Conservation (phyloP, 2,888 invertebrate species). For the Thymelicus acteon region DNA sequence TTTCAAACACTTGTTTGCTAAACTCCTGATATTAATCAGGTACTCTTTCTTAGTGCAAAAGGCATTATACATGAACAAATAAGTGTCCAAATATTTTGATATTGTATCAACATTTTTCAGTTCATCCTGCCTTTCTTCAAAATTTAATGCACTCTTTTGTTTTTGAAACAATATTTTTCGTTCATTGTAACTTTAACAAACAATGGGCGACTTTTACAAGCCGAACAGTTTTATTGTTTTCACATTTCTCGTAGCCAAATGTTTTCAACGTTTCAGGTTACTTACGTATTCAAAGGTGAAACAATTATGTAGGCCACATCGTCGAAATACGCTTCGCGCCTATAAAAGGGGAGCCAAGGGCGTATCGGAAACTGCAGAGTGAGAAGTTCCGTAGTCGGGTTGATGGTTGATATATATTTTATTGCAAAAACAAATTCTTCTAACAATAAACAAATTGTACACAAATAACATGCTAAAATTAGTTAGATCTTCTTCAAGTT, state of each 20-base stretch:
- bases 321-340: constrained; percentile 49
- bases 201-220: constrained; percentile 2
- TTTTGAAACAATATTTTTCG: not conserved
- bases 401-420: too few relatives aligned
- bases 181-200: not conserved
- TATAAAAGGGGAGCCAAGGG: constrained; percentile 49
- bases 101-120: not conserved
- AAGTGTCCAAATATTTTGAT: too few relatives aligned
- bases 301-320: constrained; percentile 18
- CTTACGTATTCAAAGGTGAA: constrained; percentile 16
- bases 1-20: too few relatives aligned
- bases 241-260: constrained; percentile 15
- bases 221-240: not conserved
- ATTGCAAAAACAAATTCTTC: too few relatives aligned
- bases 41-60: too few relatives aligned
- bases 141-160: not conserved
- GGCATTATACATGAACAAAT: too few relatives aligned
- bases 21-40: too few relatives aligned
- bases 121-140: not conserved
- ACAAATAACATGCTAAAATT: too few relatives aligned
- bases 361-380: not conserved
- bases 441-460: too few relatives aligned
- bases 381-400: too few relatives aligned
- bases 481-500: too few relatives aligned
- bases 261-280: constrained; percentile 6